Evolutionary conservation across 2,113 vertebrate species (phyloP).

Genomic region (Rostratula benghalensis): DNA sequence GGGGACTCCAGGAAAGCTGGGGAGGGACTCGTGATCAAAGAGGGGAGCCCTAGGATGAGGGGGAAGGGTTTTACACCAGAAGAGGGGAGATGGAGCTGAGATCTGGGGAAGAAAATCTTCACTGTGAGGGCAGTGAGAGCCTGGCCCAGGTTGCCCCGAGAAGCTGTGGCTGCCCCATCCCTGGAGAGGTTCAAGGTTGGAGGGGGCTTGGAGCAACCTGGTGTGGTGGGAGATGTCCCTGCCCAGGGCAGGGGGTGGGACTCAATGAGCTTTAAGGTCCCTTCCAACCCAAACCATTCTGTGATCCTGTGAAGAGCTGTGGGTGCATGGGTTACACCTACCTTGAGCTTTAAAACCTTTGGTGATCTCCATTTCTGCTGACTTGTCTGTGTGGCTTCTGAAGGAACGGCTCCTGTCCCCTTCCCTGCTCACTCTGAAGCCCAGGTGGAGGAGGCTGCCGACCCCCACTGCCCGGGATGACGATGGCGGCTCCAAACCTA

Average conservation of each 20-base stretch:
- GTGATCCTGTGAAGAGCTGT: not conserved
- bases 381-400: no score
- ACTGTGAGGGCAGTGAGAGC: no score
- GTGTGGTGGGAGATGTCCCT: not conserved
- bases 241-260: not conserved
- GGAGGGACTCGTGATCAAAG: no score
- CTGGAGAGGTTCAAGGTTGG: not conserved
- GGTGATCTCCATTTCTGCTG: not conserved
- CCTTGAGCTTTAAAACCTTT: not conserved
- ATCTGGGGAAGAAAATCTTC: no score
- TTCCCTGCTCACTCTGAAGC: not conserved
- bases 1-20: no score
- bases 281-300: not conserved
- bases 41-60: no score
- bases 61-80: no score
- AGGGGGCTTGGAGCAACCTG: not conserved
- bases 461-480: not conserved
- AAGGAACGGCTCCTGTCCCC: no score
- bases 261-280: not conserved
- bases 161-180: no score
- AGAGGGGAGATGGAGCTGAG: no score
- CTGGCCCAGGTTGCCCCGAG: no score
- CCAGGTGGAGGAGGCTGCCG: not conserved
- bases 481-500: not conserved
- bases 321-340: accelerated